Evolutionary conservation across 35 echinoderm and acorn worm genomes (phyloP).

Genomic region (Ptychodera flava): DNA sequence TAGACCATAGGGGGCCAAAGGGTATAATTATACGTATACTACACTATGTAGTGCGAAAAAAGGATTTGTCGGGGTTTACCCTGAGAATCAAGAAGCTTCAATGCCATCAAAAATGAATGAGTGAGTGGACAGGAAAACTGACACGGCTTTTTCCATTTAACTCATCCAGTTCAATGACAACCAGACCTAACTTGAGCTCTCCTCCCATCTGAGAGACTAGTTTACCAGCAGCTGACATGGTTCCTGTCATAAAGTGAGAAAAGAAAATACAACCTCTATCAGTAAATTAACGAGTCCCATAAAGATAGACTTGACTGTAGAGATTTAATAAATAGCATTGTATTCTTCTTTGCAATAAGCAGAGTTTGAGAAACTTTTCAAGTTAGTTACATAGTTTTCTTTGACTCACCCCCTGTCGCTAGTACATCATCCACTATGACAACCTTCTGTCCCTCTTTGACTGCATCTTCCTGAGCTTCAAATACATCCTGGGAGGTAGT

Average conservation of each 20-base stretch:
- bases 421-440: conserved; percentile 83
- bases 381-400: too few species aligned
- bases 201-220: conserved; percentile 62
- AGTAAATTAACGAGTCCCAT: too few species aligned
- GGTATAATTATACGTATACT: too few species aligned
- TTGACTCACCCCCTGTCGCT: conserved; percentile 97
- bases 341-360: too few species aligned
- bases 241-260: conserved; percentile 33
- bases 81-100: too few species aligned
- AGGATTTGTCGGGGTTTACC: too few species aligned
- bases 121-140: conserved; percentile 35
- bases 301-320: too few species aligned
- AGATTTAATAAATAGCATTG: too few species aligned
- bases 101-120: conserved; percentile 47
- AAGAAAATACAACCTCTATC: too few species aligned
- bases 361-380: too few species aligned
- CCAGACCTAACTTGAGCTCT: conserved; percentile 45
- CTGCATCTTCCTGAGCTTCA: conserved; percentile 63
- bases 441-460: conserved; percentile 60
- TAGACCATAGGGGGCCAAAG: too few species aligned
- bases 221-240: conserved; percentile 63
- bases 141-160: conserved; percentile 60
- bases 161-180: conserved; percentile 65
- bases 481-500: conserved; percentile 45
- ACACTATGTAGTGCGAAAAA: too few species aligned